Conservation (phyloP, 2,113 vertebrate species). For the Megaptera novaeangliae region DNA sequence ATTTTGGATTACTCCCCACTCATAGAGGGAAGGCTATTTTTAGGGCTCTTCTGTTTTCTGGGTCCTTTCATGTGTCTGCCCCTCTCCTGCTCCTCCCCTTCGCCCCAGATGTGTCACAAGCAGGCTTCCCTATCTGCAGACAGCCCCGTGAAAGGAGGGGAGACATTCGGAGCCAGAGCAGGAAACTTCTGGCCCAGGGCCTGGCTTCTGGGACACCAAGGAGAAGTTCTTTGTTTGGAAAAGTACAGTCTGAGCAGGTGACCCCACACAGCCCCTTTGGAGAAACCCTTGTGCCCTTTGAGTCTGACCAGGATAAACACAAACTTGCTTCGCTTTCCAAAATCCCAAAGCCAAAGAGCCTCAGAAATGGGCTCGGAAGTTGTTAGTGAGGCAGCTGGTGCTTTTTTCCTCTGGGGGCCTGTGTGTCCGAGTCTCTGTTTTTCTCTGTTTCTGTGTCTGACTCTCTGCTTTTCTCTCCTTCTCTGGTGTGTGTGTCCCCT, state of each 20-base stretch:
- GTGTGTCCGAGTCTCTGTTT: not conserved
- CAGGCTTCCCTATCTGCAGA: not conserved
- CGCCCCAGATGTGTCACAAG: not conserved
- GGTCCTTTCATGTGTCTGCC: not conserved
- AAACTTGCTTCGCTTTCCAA: not conserved
- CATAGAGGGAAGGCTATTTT: constrained; percentile 29
- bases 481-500: not conserved
- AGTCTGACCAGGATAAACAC: not conserved
- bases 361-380: not conserved
- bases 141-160: not conserved
- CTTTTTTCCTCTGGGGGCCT: not conserved
- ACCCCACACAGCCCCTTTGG: not conserved
- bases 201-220: not conserved
- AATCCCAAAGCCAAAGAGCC: not conserved
- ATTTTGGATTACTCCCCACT: not conserved
- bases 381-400: not conserved
- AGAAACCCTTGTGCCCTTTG: not conserved
- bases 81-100: not conserved
- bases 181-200: not conserved
- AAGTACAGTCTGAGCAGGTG: constrained; percentile 2
- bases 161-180: not conserved
- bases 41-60: not conserved
- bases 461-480: not conserved
- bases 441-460: not conserved
- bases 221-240: constrained; percentile 31